A percentile compares a stretch with the other conserved stretches of the same genome.
phyloP scores from a whole-genome alignment of 2,888 invertebrate species.

The Ophion costatus region DNA sequence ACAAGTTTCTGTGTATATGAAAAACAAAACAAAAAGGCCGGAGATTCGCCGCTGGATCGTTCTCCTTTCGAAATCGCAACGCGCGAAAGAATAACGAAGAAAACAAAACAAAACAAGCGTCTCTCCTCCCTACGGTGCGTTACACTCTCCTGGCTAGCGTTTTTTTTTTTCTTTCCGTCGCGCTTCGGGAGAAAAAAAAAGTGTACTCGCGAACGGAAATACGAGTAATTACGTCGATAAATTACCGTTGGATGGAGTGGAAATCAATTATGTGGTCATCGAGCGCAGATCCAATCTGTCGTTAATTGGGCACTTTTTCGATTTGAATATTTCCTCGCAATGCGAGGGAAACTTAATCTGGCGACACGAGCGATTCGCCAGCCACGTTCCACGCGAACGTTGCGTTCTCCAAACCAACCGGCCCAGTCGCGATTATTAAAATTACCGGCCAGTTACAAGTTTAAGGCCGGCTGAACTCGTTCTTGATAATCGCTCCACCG shows the following conservation, averaged over 20 bases:
- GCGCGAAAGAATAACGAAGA: constrained; percentile 34
- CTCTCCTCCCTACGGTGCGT: constrained; percentile 31
- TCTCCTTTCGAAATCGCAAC: constrained; percentile 63
- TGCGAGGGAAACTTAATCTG: no score
- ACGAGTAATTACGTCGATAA: constrained; percentile 60
- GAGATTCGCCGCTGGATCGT: constrained; percentile 52
- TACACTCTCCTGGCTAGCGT: constrained; percentile 53
- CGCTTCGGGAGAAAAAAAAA: constrained; percentile 3
- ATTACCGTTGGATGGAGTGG: constrained; percentile 41
- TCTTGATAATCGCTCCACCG: constrained; percentile 73
- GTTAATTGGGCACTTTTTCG: no score
- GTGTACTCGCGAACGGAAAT: constrained; percentile 41
- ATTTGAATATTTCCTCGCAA: neutral
- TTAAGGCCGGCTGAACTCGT: constrained; percentile 71
- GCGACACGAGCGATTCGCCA: no score
- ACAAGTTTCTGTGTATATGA: neutral
- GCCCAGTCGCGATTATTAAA: constrained; percentile 62
- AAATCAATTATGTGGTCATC: constrained; percentile 28
- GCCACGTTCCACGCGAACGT: no score
- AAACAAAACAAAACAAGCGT: constrained; percentile 27
- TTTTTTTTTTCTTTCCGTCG: constrained; percentile 45
- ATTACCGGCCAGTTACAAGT: constrained; percentile 67
- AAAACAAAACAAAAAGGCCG: constrained; percentile 28
- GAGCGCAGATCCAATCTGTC: neutral
- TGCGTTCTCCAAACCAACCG: constrained; percentile 11